These are phyloP conservation scores for Cichladusa arquata DNA, from an alignment of 2,113 vertebrate species.

Conservation along the genomic window DNA sequence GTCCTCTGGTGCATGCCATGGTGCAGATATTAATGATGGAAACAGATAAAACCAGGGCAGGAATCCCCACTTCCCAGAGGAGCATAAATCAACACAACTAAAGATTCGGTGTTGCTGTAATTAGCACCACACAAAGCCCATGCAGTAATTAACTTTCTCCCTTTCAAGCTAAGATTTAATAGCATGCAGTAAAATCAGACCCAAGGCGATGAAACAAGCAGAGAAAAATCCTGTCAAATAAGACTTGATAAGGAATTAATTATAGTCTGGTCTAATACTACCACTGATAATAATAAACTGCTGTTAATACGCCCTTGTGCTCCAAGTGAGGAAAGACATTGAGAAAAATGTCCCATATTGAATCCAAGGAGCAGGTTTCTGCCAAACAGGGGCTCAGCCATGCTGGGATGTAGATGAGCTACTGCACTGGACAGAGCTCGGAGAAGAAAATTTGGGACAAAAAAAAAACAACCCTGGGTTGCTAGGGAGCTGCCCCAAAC, in stretches of 20 bases:
- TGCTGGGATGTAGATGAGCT: neutral
- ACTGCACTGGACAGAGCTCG: neutral
- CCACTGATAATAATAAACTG: neutral
- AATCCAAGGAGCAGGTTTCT: neutral
- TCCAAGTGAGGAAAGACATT: neutral
- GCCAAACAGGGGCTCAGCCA: neutral
- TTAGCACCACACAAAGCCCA: neutral
- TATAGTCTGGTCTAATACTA: neutral
- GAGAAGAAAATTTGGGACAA: neutral
- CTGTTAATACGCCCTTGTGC: neutral
- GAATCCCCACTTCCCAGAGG: neutral
- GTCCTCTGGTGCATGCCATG: rapidly evolving
- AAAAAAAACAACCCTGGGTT: neutral
- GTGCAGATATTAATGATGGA: neutral
- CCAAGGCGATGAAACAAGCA: neutral
- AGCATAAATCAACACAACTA: neutral
- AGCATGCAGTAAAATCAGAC: neutral
- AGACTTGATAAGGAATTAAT: slow-evolving; percentile 23
- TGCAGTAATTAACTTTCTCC: slow-evolving; percentile 51
- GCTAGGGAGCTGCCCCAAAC: neutral
- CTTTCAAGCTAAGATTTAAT: slow-evolving; percentile 26
- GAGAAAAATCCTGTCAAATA: neutral
- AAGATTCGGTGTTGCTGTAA: neutral
- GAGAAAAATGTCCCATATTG: neutral
- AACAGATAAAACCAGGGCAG: neutral